Base-by-base conservation (phyloP, 2,113 vertebrate genomes). In the Macquaria australasica region DNA sequence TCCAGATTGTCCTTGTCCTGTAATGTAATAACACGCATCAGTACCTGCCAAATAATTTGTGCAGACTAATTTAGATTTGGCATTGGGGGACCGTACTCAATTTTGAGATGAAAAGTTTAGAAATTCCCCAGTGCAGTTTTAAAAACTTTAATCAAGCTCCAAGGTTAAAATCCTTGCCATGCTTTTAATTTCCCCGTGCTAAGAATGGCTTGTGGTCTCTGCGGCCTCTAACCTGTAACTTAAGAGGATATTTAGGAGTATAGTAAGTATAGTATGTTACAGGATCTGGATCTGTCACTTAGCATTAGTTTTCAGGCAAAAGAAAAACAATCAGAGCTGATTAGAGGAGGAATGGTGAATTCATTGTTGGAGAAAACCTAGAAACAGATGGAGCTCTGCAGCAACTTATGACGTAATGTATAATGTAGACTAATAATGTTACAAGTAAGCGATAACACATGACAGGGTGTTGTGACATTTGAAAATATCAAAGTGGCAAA, bases 11-110 rank as follows among this genome's bases (percentile, higher is more conserved):
- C 58, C 85, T 88, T 80, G 81, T 83, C 85, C 87, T 85, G 78
- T 82, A 81, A 86, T 85, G 79, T 79, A 93, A 90, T 92, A 84
- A 89, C 90, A 93, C 83, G 89, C 88, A 85, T 79, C 85, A 85
- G 55, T 82, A 88, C 73, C 84, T 84, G 85, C 85, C 91, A 81
- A 88, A 88, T 83, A 31, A 56, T 89, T 88, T 69, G n/a, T 23
- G 12, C 50, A 16, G 81, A 66, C 90, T 90, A 55, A 90, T 86
- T 88, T 84, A 58, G 68, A 81, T 77, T 76, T 69, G 63, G 80
- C 79, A 55, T 64, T 43, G 51, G 23, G 71, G 75, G 63, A 41
- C 8, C 3, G 16, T 2, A 62, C 53, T 86, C 75, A 82, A 84
- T 86, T 79, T 79, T 75, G 3, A 81, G 70, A 79, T 88, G 81